A percentile compares a stretch with the other conserved stretches of the same genome.
Evolutionary conservation across 2,888 invertebrate genomes (phyloP).

Genomic region (Pollenia griseotomentosa): DNA sequence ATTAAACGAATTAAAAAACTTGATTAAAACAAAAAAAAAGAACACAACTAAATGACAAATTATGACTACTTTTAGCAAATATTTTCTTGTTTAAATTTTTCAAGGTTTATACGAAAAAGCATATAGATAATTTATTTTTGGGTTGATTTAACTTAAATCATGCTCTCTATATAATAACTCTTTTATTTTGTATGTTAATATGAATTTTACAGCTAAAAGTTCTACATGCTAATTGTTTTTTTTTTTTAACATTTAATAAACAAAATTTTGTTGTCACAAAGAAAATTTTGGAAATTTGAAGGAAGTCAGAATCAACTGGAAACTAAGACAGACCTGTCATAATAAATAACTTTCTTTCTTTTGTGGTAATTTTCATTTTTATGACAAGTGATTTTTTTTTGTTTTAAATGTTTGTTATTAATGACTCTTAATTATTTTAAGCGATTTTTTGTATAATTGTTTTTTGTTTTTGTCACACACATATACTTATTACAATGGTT

Average conservation of each 20-base stretch:
- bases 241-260: constrained; percentile 24
- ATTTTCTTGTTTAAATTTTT: constrained; percentile 11
- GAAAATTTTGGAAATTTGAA: not conserved
- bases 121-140: constrained; percentile 43
- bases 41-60: constrained; percentile 27
- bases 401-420: constrained; percentile 20
- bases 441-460: constrained; percentile 61
- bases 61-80: constrained; percentile 52
- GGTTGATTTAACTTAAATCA: constrained; percentile 66
- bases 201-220: constrained; percentile 71
- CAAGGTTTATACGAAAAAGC: constrained; percentile 56
- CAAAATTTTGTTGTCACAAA: constrained; percentile 12
- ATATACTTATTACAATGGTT: constrained; percentile 54
- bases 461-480: constrained; percentile 61
- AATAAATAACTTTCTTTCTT: not conserved
- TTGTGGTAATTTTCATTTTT: not conserved
- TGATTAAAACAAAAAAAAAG: constrained; percentile 24
- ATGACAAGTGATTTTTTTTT: constrained; percentile 17
- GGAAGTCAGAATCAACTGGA: not conserved
- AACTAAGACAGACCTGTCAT: too few relatives aligned
- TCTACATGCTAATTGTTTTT: constrained; percentile 58
- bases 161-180: constrained; percentile 63
- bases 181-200: constrained; percentile 60
- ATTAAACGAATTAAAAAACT: constrained; percentile 13
- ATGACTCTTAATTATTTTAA: constrained; percentile 61